Evolutionary conservation across 2,113 vertebrate genomes (phyloP), one percentile per base, ranked within the genome.

Genomic region (Gracilinanus agilis): DNA sequence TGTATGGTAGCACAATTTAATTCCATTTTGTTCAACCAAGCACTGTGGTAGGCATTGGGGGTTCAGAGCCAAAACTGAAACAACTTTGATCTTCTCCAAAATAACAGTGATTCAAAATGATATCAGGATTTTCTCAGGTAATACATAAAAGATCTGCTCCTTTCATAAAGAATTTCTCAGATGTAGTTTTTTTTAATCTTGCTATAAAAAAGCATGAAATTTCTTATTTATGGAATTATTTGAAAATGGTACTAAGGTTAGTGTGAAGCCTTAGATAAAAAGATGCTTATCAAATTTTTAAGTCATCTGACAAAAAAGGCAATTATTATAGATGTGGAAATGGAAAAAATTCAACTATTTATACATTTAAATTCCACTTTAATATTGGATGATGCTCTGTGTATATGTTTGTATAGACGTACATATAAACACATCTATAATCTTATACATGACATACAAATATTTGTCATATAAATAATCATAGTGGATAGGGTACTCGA

Each of bases 291-390:
- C 29, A 94, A 94, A 90, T 55, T 90, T 29, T 61, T 93, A 61
- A 88, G 61, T 92, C 67, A 93, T 95, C 90, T 27, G 90, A 95
- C 54, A 61, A 88, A 95, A 96, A 94, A 89, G 54, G 3, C 25
- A 94, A 96, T 8, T 0, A 58, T 58, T 95, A 34, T 54, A 16
- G 29, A 55, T 61, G 91, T 27, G 67, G 34, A 94, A 83, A 55
- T 67, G 90, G 95, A 90, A 88, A 92, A 27, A 90, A 95, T 88
- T 94, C 34, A 95, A 93, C 83, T 9, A 49, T 1, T 92, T 91
- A 91, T 7, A 89, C 89, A 89, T 40, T 89, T 56, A 44, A 67
- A 55, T 10, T 75, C 88, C 40, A 24, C 53, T 24, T 40, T 91
- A 21, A 44, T 53, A 24, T 55, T 93, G 34, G 54, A 53, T 92